These are phyloP conservation scores for Leucophora obtusa DNA, from an alignment of 2,888 invertebrate species.

Conservation along the genomic window DNA sequence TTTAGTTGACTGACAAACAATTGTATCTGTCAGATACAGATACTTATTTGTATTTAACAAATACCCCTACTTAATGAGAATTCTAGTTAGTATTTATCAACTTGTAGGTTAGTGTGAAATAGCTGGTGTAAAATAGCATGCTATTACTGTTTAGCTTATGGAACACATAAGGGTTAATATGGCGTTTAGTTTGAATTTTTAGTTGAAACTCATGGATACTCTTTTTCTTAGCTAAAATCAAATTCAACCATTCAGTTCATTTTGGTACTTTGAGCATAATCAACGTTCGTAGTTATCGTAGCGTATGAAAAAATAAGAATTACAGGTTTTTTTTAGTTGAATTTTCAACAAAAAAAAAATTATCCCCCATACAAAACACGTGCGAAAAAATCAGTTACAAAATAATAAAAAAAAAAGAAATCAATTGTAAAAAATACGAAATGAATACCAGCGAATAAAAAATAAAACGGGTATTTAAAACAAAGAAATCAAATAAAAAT, in stretches of 20 bases:
- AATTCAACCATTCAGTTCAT: conserved; percentile 73
- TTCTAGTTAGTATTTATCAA: conserved; percentile 36
- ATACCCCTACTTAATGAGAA: conserved; percentile 20
- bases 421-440: background rate
- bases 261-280: conserved; percentile 73
- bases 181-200: conserved; percentile 8
- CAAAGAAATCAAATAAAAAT: background rate
- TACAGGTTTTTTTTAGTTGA: background rate
- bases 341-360: conserved; percentile 27
- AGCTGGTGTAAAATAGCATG: conserved; percentile 40
- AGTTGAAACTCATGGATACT: conserved; percentile 43
- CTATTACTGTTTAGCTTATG: conserved; percentile 50
- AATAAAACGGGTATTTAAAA: background rate
- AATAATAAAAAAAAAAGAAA: background rate
- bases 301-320: conserved; percentile 29
- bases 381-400: conserved; percentile 49
- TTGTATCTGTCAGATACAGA: conserved; percentile 48
- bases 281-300: conserved; percentile 66
- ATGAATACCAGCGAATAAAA: background rate
- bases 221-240: conserved; percentile 67
- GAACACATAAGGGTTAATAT: conserved; percentile 39
- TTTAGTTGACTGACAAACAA: background rate
- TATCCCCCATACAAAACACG: conserved; percentile 36
- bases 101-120: background rate
- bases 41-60: conserved; percentile 42